phyloP scores from a whole-genome alignment of 2,888 invertebrate genomes.

The Sisyra terminalis region DNA sequence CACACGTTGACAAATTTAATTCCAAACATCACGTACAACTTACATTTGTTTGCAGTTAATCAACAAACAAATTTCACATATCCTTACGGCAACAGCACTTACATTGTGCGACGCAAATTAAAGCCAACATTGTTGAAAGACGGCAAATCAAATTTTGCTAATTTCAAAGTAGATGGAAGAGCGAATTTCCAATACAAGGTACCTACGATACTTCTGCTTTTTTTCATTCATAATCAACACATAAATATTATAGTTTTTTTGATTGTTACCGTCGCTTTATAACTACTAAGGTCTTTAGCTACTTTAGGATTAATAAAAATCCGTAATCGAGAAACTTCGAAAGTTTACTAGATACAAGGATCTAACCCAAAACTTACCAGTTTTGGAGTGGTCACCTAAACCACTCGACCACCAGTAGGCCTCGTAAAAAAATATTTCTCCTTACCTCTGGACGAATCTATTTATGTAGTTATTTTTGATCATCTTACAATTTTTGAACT shows the following conservation, averaged over 20 bases:
- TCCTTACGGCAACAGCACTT: conserved; percentile 27
- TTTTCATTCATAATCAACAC: not conserved
- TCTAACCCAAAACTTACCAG: too few relatives aligned
- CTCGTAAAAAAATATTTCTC: not conserved
- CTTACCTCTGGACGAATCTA: too few relatives aligned
- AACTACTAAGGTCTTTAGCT: too few relatives aligned
- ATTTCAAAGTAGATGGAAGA: conserved; percentile 32
- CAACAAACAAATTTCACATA: conserved; percentile 31
- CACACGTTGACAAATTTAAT: conserved; percentile 29
- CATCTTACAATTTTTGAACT: too few relatives aligned
- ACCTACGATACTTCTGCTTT: conserved; percentile 9
- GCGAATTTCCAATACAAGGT: conserved; percentile 39
- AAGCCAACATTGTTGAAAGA: conserved; percentile 28
- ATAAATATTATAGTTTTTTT: not conserved
- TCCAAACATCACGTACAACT: conserved; percentile 30
- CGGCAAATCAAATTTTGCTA: conserved; percentile 29
- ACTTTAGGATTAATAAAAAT: too few relatives aligned
- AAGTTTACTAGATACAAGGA: too few relatives aligned
- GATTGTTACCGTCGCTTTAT: not conserved
- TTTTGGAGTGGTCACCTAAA: too few relatives aligned
- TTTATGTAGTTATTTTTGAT: too few relatives aligned
- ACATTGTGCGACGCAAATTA: conserved; percentile 22
- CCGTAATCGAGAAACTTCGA: too few relatives aligned
- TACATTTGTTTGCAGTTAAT: conserved; percentile 36
- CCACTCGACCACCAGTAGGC: too few relatives aligned